A percentile compares a stretch with the other conserved stretches of the same genome.
Conservation (phyloP, 2,888 invertebrate species). For the Dicranocentrus wangi region DNA sequence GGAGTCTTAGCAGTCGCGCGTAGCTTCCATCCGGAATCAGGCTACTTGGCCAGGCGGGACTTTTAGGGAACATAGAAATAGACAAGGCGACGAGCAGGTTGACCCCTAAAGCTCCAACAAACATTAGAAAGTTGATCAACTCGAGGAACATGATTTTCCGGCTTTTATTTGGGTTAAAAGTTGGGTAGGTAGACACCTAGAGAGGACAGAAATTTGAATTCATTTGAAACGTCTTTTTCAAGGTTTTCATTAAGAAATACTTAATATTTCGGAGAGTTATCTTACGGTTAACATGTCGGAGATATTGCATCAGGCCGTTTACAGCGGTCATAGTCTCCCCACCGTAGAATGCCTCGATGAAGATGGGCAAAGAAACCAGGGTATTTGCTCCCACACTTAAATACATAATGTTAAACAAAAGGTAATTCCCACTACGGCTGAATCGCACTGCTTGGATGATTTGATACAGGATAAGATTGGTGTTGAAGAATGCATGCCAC, state of each 20-base stretch:
- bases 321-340: neutral
- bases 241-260: neutral
- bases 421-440: neutral
- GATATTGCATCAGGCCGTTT: neutral
- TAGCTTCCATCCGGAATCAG: no score
- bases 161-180: slow-evolving; percentile 10
- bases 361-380: neutral
- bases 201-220: no score
- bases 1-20: no score
- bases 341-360: neutral
- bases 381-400: neutral
- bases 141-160: neutral
- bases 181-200: slow-evolving; percentile 4
- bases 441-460: neutral
- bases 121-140: no score
- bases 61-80: no score
- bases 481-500: no score
- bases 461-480: neutral
- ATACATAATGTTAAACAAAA: neutral
- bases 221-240: no score
- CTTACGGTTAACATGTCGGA: neutral
- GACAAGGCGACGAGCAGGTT: no score
- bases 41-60: no score
- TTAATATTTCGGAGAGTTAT: neutral
- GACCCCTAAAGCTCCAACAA: no score